Evolutionary conservation across 2,113 vertebrate genomes (phyloP), one percentile per base, ranked within the genome.

Genomic region (Ibidorhyncha struthersii): DNA sequence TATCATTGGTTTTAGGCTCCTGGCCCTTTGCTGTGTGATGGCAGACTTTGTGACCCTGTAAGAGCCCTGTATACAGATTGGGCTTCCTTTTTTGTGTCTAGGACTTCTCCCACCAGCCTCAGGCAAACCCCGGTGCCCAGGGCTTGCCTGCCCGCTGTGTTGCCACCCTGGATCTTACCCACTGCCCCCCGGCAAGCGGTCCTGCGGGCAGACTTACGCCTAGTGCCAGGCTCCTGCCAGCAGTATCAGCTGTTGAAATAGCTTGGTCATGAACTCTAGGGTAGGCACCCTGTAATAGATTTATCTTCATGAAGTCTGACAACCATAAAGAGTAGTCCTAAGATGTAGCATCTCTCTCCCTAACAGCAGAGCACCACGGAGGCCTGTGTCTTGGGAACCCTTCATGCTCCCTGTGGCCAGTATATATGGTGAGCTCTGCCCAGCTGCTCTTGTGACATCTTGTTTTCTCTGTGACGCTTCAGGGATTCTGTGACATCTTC

Each of bases 311-410:
- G 20, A 30, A n/a, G 55, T 27, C 38, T 81, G 52, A 73, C 30
- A n/a, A 47, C 71, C 29, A n/a, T 19, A 43, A 69, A 58, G 45
- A 70, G 32, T 41, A 69, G 70, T 70, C 23, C n/a, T 74, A 38
- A 62, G 0, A 0, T 0, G 2, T 10, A 65, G 36, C 23, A 45
- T 55, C 90, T 78, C 79, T 43, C 10, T 66, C 59, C 2, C 0
- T 25, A 82, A 26, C 2, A 27, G 71, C 20, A n/a, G 9, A 45
- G 9, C 38, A 40, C 45, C 13, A 2, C 4, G 9, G 43, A 8
- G 26, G 17, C 47, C 38, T 61, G 9, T 45, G 9, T 12, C 69
- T 62, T 29, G 19, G 52, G 70, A 85, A 6, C 8, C 6, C 11
- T 81, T 59, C 0, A 0, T 49, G 25, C n/a, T 89, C 63, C 36